phyloP scores from a whole-genome alignment of 2,888 invertebrate genomes.

The Eilema sororculum region DNA sequence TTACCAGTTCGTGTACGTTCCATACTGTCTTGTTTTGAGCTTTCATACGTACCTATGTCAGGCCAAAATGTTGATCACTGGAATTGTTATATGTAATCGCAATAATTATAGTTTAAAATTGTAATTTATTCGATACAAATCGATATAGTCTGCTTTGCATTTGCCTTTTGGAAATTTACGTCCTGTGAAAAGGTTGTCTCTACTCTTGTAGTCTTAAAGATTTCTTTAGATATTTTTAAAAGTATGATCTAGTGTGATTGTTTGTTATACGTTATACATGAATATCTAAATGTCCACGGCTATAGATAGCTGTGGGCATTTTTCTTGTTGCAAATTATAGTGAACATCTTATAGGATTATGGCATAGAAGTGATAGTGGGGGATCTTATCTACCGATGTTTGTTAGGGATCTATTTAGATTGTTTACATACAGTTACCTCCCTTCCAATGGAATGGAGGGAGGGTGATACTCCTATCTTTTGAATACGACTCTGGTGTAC shows the following conservation, averaged over 20 bases:
- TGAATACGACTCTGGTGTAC: too few species aligned
- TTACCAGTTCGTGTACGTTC: conserved; percentile 46
- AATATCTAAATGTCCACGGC: too few species aligned
- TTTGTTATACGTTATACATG: too few species aligned
- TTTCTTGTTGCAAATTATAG: too few species aligned
- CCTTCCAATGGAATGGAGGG: too few species aligned
- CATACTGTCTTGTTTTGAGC: not conserved
- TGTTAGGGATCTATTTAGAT: too few species aligned
- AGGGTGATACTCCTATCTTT: too few species aligned
- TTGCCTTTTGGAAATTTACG: conserved; percentile 51
- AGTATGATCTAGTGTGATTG: not conserved
- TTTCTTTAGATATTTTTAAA: not conserved
- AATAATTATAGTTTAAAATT: conserved; percentile 76
- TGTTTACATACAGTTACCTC: too few species aligned
- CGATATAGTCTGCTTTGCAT: conserved; percentile 73
- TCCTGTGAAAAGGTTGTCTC: not conserved
- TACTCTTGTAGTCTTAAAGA: not conserved
- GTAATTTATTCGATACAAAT: conserved; percentile 74
- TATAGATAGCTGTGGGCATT: not conserved
- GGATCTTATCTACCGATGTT: too few species aligned
- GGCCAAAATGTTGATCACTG: conserved; percentile 43
- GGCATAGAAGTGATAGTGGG: too few species aligned
- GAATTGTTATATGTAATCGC: conserved; percentile 78
- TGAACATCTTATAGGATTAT: too few species aligned
- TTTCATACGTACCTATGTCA: conserved; percentile 6